Evolutionary conservation across 2,797 vertebrate species (phyloP).

Genomic region (Ptychadena robeensis): DNA sequence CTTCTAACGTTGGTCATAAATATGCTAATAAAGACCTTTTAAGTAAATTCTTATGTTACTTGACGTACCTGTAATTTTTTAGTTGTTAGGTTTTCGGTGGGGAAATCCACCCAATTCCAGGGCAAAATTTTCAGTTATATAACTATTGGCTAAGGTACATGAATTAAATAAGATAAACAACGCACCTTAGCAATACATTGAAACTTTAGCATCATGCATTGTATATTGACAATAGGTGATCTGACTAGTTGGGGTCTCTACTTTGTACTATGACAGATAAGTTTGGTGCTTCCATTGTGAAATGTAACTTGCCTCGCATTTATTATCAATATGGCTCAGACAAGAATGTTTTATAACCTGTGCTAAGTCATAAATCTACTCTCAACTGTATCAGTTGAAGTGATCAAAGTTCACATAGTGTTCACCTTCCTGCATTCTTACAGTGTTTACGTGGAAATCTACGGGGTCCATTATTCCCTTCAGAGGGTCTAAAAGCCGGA

Average conservation of each 20-base stretch:
- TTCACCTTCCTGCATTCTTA: constrained; percentile 41
- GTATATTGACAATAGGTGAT: background rate
- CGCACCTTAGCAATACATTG: too few species aligned
- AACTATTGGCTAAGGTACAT: too few species aligned
- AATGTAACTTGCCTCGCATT: background rate
- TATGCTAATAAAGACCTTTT: too few species aligned
- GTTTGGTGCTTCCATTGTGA: background rate
- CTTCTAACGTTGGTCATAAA: too few species aligned
- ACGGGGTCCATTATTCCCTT: constrained; percentile 5
- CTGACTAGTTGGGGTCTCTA: background rate
- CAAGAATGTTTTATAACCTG: constrained; percentile 25
- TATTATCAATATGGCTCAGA: background rate
- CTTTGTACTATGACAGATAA: too few species aligned
- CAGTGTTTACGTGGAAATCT: background rate
- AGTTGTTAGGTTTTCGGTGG: too few species aligned
- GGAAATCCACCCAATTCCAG: too few species aligned
- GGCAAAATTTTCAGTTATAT: too few species aligned
- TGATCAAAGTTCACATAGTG: constrained; percentile 52
- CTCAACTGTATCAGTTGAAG: constrained; percentile 5
- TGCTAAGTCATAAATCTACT: constrained; percentile 32
- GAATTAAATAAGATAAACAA: too few species aligned
- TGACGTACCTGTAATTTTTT: too few species aligned
- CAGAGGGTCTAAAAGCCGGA: background rate
- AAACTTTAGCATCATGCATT: too few species aligned
- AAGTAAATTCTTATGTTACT: too few species aligned